These are phyloP conservation scores for Remorina albescens DNA, from an alignment of 2,797 vertebrate genomes.

Conservation along the genomic window DNA sequence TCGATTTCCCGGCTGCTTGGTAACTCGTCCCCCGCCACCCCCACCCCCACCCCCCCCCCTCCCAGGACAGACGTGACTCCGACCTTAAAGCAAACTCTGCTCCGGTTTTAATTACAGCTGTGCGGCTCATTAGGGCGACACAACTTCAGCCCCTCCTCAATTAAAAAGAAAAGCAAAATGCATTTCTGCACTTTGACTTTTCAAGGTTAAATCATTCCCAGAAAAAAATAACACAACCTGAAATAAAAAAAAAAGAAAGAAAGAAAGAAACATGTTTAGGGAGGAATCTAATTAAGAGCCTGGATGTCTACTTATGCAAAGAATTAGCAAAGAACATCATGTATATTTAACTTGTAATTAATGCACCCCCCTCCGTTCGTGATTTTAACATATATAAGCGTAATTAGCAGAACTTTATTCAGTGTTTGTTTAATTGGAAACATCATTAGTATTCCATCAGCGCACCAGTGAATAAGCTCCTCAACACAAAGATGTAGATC, in stretches of 20 bases:
- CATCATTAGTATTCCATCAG: background rate
- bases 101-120: constrained; percentile 9
- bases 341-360: background rate
- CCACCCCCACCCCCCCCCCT: background rate
- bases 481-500: background rate
- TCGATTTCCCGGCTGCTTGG: constrained; percentile 40
- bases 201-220: background rate
- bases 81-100: constrained; percentile 4
- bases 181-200: background rate
- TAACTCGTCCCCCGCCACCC: too few species aligned
- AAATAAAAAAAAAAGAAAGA: too few species aligned
- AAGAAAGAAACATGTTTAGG: background rate
- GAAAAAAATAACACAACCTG: background rate
- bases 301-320: constrained; percentile 1
- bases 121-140: background rate
- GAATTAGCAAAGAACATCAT: background rate
- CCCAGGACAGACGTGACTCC: background rate
- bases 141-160: background rate
- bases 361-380: background rate
- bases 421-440: background rate
- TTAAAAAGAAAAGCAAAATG: background rate
- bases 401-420: background rate
- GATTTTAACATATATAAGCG: background rate
- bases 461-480: background rate
- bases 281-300: background rate